A percentile compares a stretch with the other conserved stretches of the same genome.
Conservation (phyloP, 2,113 vertebrate species). For the Centrocercus urophasianus region DNA sequence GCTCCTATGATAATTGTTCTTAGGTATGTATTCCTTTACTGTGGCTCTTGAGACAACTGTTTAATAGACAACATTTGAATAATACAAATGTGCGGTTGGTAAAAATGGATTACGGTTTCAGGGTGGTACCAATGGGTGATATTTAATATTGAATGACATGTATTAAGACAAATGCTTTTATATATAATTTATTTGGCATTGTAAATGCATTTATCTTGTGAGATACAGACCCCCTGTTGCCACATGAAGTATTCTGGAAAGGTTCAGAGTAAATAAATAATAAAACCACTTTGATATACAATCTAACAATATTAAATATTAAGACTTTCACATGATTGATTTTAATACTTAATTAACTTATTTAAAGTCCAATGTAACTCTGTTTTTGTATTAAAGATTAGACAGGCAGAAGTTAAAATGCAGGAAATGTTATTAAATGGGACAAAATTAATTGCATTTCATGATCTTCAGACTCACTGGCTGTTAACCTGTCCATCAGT, state of each 20-base stretch:
- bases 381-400: slow-evolving; percentile 72
- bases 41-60: slow-evolving; percentile 62
- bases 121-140: slow-evolving; percentile 80
- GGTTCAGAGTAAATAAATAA: slow-evolving; percentile 88
- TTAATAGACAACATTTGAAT: slow-evolving; percentile 79
- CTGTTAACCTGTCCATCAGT: slow-evolving; percentile 63
- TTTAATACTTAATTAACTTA: slow-evolving; percentile 87
- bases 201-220: slow-evolving; percentile 86
- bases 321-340: slow-evolving; percentile 84
- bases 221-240: slow-evolving; percentile 83
- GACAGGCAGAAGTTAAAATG: slow-evolving; percentile 64
- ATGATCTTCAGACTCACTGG: slow-evolving; percentile 22
- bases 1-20: slow-evolving; percentile 62
- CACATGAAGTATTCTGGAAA: slow-evolving; percentile 82
- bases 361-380: slow-evolving; percentile 75
- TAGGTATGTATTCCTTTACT: slow-evolving; percentile 62
- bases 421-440: slow-evolving; percentile 61
- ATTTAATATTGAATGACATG: slow-evolving; percentile 87
- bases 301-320: slow-evolving; percentile 90
- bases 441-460: slow-evolving; percentile 69
- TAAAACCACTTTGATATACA: slow-evolving; percentile 86
- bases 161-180: slow-evolving; percentile 88
- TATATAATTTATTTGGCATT: slow-evolving; percentile 88
- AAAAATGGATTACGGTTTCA: slow-evolving; percentile 81
- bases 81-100: slow-evolving; percentile 76